These are phyloP conservation scores for Acrocephalus arundinaceus DNA, from an alignment of 2,113 vertebrate species.

Conservation along the genomic window DNA sequence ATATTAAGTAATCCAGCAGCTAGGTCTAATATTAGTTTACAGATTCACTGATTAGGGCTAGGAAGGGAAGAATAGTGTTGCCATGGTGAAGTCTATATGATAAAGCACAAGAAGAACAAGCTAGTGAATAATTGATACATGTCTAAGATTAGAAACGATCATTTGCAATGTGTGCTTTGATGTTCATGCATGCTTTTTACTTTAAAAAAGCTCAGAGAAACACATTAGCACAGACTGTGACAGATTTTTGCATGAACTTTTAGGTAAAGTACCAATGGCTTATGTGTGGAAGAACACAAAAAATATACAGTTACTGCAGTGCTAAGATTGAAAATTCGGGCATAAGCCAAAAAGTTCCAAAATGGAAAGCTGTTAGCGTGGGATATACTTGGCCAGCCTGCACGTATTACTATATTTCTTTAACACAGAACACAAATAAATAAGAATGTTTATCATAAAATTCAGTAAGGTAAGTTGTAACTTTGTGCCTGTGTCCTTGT, in stretches of 20 bases:
- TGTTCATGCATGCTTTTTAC: constrained; percentile 19
- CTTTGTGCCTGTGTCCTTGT: background rate
- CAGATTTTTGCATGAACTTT: constrained; percentile 6
- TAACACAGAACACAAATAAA: background rate
- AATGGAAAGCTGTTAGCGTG: background rate
- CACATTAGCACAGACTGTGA: background rate
- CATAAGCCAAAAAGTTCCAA: background rate
- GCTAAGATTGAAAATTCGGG: background rate
- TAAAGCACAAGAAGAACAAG: constrained; percentile 38
- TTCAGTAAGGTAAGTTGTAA: background rate
- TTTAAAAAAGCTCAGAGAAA: background rate
- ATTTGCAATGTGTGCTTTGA: constrained; percentile 46
- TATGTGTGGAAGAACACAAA: background rate
- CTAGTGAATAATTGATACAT: constrained; percentile 68
- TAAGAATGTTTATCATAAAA: background rate
- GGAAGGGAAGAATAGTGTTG: constrained; percentile 45
- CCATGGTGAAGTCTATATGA: constrained; percentile 62
- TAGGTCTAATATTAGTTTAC: constrained; percentile 38
- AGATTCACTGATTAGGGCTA: constrained; percentile 42
- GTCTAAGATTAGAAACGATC: constrained; percentile 63
- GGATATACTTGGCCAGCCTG: background rate
- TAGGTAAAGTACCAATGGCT: background rate
- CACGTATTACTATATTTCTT: background rate
- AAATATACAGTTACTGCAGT: background rate
- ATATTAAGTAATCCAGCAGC: constrained; percentile 8